Evolutionary conservation across 1,140 invertebrate genomes (phyloP).

Genomic region (Holcopasites calliopsidis): DNA sequence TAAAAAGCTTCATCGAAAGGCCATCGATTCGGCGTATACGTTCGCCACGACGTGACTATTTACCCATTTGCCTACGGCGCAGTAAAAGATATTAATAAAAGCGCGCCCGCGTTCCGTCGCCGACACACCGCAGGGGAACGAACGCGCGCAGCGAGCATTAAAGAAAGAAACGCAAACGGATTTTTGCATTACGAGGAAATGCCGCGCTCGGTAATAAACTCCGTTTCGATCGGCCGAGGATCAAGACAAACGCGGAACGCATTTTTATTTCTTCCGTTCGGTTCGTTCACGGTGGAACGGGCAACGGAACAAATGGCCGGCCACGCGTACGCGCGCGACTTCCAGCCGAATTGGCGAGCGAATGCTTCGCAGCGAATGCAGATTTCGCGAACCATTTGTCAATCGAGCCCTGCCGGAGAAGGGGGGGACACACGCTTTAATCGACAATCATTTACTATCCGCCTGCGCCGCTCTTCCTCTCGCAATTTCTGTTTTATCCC

Average conservation of each 20-base stretch:
- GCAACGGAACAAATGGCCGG: constrained; percentile 59
- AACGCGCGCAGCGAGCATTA: no score
- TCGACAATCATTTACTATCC: constrained; percentile 76
- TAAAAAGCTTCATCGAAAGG: neutral
- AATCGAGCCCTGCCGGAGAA: constrained; percentile 61
- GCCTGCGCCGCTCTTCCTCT: constrained; percentile 34
- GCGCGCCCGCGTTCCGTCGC: no score
- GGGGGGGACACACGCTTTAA: constrained; percentile 74
- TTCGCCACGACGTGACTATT: no score
- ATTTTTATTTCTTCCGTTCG: constrained; percentile 55
- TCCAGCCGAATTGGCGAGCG: constrained; percentile 58
- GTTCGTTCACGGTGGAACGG: constrained; percentile 55
- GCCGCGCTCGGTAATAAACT: constrained; percentile 28
- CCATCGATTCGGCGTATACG: neutral
- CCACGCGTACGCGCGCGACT: constrained; percentile 51
- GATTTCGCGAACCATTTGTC: constrained; percentile 76
- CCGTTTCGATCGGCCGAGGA: neutral
- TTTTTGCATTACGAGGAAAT: no score
- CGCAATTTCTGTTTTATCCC: neutral
- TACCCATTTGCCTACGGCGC: no score
- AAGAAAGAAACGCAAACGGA: no score
- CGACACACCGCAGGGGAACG: no score
- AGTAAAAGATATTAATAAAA: no score
- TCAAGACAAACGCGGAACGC: no score
- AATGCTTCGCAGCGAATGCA: constrained; percentile 71